Evolutionary conservation across 2,113 vertebrate genomes (phyloP).

Genomic region (Paramormyrops kingsleyae): DNA sequence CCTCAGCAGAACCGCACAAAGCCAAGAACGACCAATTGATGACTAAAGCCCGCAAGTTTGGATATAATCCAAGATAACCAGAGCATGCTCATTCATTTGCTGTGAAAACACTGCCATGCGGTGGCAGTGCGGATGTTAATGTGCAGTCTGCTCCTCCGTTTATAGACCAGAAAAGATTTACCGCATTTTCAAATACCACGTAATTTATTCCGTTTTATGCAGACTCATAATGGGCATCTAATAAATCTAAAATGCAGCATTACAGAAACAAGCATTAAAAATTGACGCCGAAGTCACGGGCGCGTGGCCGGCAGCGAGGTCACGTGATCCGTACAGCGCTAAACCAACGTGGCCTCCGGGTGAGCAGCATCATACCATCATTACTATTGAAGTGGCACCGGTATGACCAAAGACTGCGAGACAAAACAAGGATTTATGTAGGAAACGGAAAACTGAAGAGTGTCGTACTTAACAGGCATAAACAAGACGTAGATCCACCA

Average conservation of each 20-base stretch:
- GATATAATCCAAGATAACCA: not conserved
- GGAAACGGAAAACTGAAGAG: not conserved
- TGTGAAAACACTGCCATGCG: not conserved
- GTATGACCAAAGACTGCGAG: not conserved
- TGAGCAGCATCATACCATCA: not conserved
- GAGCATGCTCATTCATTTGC: not conserved
- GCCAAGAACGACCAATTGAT: not conserved
- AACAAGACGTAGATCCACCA: not conserved
- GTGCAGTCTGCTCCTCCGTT: not conserved
- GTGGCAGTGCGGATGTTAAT: not conserved
- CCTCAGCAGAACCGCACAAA: conserved; percentile 12
- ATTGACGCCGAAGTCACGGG: not conserved
- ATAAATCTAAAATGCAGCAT: not conserved
- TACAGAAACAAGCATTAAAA: not conserved
- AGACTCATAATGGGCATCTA: not conserved
- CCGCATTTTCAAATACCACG: not conserved
- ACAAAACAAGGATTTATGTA: not conserved
- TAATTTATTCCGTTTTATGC: not conserved
- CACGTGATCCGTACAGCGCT: not conserved
- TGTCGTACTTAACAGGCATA: not conserved
- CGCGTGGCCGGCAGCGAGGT: not conserved
- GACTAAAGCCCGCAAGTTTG: not conserved
- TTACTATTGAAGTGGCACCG: not conserved
- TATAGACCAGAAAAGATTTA: not conserved
- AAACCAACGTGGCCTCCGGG: not conserved